Percentiles rank a stretch among this genome's conserved stretches.
Evolutionary conservation across 2,888 invertebrate genomes (phyloP).

Genomic region (Drosophila peninsularis): DNA sequence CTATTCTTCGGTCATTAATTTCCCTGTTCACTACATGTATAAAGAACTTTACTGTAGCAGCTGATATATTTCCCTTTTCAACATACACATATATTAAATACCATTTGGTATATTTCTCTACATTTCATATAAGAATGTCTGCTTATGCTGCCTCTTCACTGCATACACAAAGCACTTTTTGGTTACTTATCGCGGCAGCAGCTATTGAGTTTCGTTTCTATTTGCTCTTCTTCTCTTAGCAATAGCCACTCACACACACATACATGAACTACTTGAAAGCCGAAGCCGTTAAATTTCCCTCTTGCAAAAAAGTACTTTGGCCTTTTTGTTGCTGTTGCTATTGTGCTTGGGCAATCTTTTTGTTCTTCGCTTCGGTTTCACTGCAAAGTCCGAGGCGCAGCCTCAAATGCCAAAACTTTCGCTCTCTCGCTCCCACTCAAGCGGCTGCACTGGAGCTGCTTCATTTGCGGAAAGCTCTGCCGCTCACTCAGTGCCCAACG

Average conservation of each 20-base stretch:
- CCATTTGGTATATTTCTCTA: neutral
- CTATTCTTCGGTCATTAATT: conserved; percentile 6
- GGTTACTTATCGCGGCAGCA: neutral
- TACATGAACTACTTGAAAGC: neutral
- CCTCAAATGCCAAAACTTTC: neutral
- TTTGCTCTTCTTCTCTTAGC: neutral
- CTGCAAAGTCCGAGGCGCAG: conserved; percentile 24
- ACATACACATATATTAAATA: neutral
- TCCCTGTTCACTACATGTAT: neutral
- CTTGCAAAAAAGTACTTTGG: neutral
- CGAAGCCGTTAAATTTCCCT: conserved; percentile 7
- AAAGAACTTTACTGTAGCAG: neutral
- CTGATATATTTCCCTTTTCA: neutral
- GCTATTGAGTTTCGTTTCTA: neutral
- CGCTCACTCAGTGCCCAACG: conserved; percentile 29
- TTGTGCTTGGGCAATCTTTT: conserved; percentile 6
- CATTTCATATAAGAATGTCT: neutral
- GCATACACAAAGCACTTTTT: neutral
- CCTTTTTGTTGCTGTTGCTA: neutral
- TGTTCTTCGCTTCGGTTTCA: conserved; percentile 10
- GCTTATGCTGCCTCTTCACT: neutral
- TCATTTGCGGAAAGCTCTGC: conserved; percentile 5
- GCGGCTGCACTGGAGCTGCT: neutral
- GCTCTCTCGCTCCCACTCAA: conserved; percentile 9
- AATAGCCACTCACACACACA: neutral